These are phyloP conservation scores for Lepus townsendii DNA, from an alignment of 2,797 vertebrate genomes.

Conservation along the genomic window DNA sequence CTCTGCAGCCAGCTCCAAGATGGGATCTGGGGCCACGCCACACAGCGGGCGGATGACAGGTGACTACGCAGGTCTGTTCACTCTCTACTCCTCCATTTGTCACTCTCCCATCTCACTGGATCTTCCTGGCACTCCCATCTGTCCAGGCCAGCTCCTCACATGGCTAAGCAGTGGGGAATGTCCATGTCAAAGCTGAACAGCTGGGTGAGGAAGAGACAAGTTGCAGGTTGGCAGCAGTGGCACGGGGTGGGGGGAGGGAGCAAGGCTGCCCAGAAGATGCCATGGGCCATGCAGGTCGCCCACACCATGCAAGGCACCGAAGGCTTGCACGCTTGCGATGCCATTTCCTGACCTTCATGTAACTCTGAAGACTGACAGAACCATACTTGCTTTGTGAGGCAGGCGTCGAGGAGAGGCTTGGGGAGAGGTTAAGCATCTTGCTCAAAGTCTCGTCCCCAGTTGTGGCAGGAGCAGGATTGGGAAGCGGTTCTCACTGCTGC, in stretches of 20 bases:
- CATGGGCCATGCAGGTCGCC: fast-evolving
- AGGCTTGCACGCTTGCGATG: fast-evolving
- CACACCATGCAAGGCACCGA: fast-evolving
- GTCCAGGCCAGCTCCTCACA: slow-evolving; percentile 29
- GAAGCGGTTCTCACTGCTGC: neutral
- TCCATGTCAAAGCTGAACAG: neutral
- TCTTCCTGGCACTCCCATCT: neutral
- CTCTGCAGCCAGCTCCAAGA: too few species aligned
- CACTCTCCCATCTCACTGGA: slow-evolving; percentile 33
- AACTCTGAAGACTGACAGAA: fast-evolving
- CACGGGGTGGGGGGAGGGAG: neutral
- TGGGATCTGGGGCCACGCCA: neutral
- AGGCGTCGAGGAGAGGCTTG: neutral
- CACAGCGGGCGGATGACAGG: neutral
- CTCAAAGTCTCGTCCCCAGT: neutral
- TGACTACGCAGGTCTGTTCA: neutral
- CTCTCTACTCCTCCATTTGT: neutral
- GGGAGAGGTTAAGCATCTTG: neutral
- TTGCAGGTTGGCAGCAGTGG: neutral
- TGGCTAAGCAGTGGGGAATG: neutral
- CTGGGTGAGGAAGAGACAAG: neutral
- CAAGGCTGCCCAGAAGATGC: fast-evolving
- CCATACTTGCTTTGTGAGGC: neutral
- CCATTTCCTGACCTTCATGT: fast-evolving
- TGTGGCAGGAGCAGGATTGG: neutral